A percentile compares a stretch with the other conserved stretches of the same genome.
These are phyloP conservation scores for Euura saliciscinereae DNA, from an alignment of 1,140 invertebrate species.

Conservation along the genomic window DNA sequence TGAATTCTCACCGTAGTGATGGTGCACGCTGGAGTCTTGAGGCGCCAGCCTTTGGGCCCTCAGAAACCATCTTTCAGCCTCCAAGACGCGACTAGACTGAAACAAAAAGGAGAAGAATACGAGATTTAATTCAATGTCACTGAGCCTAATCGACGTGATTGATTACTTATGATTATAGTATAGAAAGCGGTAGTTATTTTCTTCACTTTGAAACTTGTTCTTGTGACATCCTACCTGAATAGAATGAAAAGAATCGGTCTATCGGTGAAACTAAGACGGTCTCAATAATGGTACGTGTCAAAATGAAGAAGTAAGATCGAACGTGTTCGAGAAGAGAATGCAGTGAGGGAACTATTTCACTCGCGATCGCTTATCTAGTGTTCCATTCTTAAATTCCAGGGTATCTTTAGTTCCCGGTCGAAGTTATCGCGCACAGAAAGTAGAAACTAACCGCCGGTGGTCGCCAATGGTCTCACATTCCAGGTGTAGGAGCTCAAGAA, in stretches of 20 bases:
- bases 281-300: background rate
- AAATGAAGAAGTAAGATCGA: no score
- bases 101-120: constrained; percentile 37
- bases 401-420: background rate
- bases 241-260: background rate
- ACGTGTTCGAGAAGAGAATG: no score
- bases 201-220: no score
- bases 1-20: constrained; percentile 79
- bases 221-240: no score
- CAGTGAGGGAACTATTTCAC: no score
- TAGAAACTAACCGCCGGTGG: background rate
- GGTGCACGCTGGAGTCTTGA: constrained; percentile 79
- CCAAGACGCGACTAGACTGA: constrained; percentile 78
- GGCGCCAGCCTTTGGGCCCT: constrained; percentile 84
- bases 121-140: no score
- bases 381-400: background rate
- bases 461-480: no score
- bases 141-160: no score
- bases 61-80: constrained; percentile 90
- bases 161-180: no score
- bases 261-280: background rate
- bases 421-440: background rate
- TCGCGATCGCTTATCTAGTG: no score
- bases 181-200: no score
- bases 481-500: background rate